Evolutionary conservation across 2,888 invertebrate genomes (phyloP), one percentile per base, ranked within the genome.

Genomic region (Plutella xylostella): DNA sequence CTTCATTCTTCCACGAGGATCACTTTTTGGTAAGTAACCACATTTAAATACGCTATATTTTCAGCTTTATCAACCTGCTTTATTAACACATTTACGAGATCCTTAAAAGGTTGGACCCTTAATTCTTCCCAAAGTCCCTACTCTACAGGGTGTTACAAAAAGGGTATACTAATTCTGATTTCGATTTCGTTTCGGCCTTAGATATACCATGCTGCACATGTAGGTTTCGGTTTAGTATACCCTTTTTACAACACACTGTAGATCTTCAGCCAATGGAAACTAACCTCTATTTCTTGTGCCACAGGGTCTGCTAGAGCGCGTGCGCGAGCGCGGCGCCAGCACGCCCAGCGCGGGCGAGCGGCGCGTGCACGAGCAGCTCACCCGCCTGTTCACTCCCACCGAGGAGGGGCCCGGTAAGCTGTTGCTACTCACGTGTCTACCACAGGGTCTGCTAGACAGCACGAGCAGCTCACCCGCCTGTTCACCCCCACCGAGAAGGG

Each of bases 1-100:
- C 95, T 0, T 88, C 91, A 3, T 94, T 92, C 73, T 96, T 96
- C 72, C 91, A 93, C 54, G 92, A 92, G 60, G 88, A 89, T 61
- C 90, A 93, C 71, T 93, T 93, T 69, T 86, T 89, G 85, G 89
- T 89, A 63, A 78, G 72, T 59, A 20, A 35, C 33, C 19, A 15
- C 12, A 18, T 7, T 9, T 21, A 9, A 20, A 14, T 28, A 2
- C 28, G 28, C 28, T n/a, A n/a, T n/a, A n/a, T n/a, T n/a, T n/a
- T n/a, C n/a, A n/a, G n/a, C n/a, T n/a, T n/a, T n/a, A n/a, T n/a
- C n/a, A n/a, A n/a, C n/a, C n/a, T n/a, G n/a, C n/a, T n/a, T n/a
- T n/a, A n/a, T n/a, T n/a, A n/a, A n/a, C n/a, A n/a, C n/a, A n/a
- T n/a, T n/a, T n/a, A n/a, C n/a, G n/a, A n/a, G n/a, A n/a, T n/a